Evolutionary conservation across 2,888 invertebrate species (phyloP), one percentile per base, ranked within the genome.

Genomic region (Drosophila leonis): DNA sequence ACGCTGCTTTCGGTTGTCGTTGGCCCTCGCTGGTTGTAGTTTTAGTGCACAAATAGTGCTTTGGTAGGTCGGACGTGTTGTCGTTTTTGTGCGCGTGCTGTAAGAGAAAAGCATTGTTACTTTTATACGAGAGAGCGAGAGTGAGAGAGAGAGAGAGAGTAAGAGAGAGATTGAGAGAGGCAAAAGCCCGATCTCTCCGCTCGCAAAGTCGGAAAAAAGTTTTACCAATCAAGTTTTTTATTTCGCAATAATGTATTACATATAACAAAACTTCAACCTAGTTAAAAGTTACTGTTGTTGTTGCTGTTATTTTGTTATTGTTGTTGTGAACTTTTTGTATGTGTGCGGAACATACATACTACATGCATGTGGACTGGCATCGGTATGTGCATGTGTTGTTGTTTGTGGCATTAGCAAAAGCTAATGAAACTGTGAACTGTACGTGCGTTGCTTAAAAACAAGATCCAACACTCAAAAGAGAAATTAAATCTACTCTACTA

Each of bases 201-300:
- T 79, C 82, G 59, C 71, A 70, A 69, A 72, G 75, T 78, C 76
- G 80, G 87, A 88, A 85, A 85, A 85, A 85, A 88, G 89, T 86
- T 89, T 86, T 89, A 86, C 89, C 86, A 89, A 86, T 86, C 86
- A 86, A 86, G 86, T 86, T 86, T 85, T 88, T 88, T 89, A 89
- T 86, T 86, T 89, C 86, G 86, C 87, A 86, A 86, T 89, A 88
- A 80, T 83, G 85, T 88, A 88, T 81, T 86, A 88, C 78, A 78
- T 79, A 79, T 86, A 86, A 86, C 82, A 80, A 89, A 86, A 86
- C 86, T 86, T 86, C 86, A 86, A 86, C 86, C 86, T 86, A 86
- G 86, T 86, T 86, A 86, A 86, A 79, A 83, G 88, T 83, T 83
- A 87, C 84, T 83, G 83, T 75, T 82, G 82, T 78, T 77, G 83